These are phyloP conservation scores for Colostygia pectinataria DNA, from an alignment of 2,888 invertebrate species.

Conservation along the genomic window DNA sequence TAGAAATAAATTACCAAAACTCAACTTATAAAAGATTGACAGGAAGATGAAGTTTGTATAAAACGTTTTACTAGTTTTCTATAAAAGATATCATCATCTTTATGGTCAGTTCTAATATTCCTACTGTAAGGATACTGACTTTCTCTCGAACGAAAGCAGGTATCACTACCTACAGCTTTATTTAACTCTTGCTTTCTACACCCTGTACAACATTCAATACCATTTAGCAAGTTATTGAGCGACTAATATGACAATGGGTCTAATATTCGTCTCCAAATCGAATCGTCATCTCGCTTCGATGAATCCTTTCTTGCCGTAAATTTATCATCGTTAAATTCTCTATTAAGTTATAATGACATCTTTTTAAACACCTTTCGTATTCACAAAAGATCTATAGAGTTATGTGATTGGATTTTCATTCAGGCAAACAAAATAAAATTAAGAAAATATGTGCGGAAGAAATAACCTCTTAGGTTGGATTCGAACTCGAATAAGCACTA, in stretches of 20 bases:
- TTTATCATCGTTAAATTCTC: conserved; percentile 52
- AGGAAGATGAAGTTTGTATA: no score
- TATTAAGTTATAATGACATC: conserved; percentile 58
- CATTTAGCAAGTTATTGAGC: conserved; percentile 58
- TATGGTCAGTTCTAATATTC: no score
- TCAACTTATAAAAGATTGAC: no score
- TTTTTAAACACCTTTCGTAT: conserved; percentile 52
- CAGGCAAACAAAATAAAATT: neutral
- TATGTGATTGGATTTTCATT: conserved; percentile 13
- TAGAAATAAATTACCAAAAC: no score
- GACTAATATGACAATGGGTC: conserved; percentile 58
- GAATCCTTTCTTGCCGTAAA: conserved; percentile 63
- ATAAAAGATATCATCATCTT: no score
- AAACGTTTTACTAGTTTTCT: no score
- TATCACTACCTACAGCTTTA: no score
- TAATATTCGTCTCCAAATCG: conserved; percentile 57
- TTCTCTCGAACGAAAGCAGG: no score
- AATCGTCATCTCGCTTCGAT: conserved; percentile 53
- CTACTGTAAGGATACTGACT: no score
- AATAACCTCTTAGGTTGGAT: no score
- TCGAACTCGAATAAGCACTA: no score
- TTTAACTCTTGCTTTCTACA: conserved; percentile 41
- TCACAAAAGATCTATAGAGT: conserved; percentile 24
- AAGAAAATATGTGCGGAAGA: no score
- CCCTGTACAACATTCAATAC: conserved; percentile 48